Base-by-base conservation (phyloP, 2,113 vertebrate species). In the Psittacus erithacus region DNA sequence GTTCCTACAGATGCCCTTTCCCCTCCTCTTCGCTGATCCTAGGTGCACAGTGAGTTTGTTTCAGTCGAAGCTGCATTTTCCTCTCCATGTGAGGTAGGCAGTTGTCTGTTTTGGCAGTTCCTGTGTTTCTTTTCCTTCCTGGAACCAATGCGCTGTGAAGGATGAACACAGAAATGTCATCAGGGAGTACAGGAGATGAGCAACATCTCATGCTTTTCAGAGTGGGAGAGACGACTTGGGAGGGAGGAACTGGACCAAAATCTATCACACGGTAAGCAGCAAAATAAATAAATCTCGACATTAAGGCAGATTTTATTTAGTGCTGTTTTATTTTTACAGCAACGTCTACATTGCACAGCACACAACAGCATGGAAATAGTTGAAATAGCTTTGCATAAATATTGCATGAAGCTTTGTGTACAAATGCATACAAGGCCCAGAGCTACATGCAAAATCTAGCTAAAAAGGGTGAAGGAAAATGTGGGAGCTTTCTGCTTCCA, bases 341-440 rank as follows among this genome's bases (percentile, higher is more conserved):
- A 14, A 70, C 0, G 0, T 76, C 46, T 69, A 25, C 27, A 47
- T 38, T 63, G 82, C 59, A 31, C 44, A 49, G 70, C 4, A 63
- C 63, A 76, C 59, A 90, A 52, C 53, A 82, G 92, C 67, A 57
- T 49, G 65, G 79, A 73, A 94, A 71, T 8, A 77, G 68, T 29
- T 80, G 75, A 86, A 82, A 88, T 70, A 92, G 71, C 90, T 92
- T 80, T 67, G 59, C 80, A 77, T 95, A 92, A 95, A 95, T 88
- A 94, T 90, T 95, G 71, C 82, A 93, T 80, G 92, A 90, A 90
- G 86, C 86, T 94, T 88, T 88, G 91, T 86, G 90, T 80, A 73
- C 68, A 82, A 63, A 94, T 8, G 38, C 82, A 80, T 25, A 62
- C 1, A 1, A 92, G 60, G 59, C 82, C 88, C 59, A 31, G 71